Base-by-base conservation (phyloP, 2,113 vertebrate genomes). In the Entomyzon cyanotis region DNA sequence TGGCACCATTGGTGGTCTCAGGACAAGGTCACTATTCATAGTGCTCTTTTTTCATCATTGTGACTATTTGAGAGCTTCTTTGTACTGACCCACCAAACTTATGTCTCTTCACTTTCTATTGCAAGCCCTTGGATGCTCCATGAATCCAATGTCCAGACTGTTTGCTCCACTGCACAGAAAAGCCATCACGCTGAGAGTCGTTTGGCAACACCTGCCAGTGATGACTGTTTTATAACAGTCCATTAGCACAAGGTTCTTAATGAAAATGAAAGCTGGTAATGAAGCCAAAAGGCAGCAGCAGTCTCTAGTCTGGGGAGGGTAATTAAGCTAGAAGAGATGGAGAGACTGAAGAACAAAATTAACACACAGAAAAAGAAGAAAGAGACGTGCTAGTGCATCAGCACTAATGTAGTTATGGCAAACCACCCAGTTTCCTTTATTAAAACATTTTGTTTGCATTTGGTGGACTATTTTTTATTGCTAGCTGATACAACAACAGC, bases 231-330 rank as follows among this genome's bases (percentile, higher is more conserved):
- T 96, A 94, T 95, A 97, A 97, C 84, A 98, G 96, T 95, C 97
- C 96, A 98, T 98, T 98, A 98, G 95, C 21, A 4, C 95, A 95
- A 93, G 94, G 97, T 95, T 96, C 98, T 97, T 98, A 98, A 98
- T 98, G 98, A 98, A 98, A 98, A 98, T 97, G 97, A 98, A 98
- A 98, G 97, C 92, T 91, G 56, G 94, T 98, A 98, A 98, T 97
- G 97, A 98, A 98, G 97, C 94, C 98, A 97, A 98, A 97, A 98
- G 95, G 96, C 92, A 96, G 95, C 95, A 94, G 97, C 95, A 94
- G 89, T 73, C 94, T 97, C 87, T 85, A 96, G 95, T 96, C 97
- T 96, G 88, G 82, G 96, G 94, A 97, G 95, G 77, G 87, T 95
- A 98, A 98, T 98, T 98, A 98, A 95, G 94, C 80, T 93, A 63